These are phyloP conservation scores for Pachypsylla venusta DNA, from an alignment of 1,140 invertebrate genomes.

Conservation along the genomic window DNA sequence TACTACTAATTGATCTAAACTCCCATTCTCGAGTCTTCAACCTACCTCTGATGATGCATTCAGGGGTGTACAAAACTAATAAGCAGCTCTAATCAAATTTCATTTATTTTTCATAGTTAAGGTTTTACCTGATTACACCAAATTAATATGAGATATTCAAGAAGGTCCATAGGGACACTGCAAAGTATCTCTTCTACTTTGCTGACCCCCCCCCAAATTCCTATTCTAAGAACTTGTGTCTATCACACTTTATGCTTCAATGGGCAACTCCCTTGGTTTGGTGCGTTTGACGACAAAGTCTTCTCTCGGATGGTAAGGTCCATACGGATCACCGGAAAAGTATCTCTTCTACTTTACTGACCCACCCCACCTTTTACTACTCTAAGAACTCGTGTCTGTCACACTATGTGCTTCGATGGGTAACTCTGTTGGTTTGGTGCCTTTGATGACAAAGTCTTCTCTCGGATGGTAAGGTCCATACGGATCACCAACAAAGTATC, in stretches of 20 bases:
- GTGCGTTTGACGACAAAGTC: conserved; percentile 45
- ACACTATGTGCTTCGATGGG: not conserved
- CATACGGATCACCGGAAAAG: conserved; percentile 78
- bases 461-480: conserved; percentile 73
- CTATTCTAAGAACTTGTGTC: conserved; percentile 2
- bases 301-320: conserved; percentile 65
- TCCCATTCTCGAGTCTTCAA: too few relatives aligned
- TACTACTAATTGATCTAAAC: too few relatives aligned
- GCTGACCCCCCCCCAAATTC: too few relatives aligned
- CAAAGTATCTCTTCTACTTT: too few relatives aligned
- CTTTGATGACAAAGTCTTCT: conserved; percentile 48
- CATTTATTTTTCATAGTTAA: too few relatives aligned
- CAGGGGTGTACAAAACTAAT: too few relatives aligned
- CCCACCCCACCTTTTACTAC: too few relatives aligned
- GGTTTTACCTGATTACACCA: too few relatives aligned
- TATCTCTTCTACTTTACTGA: conserved; percentile 54
- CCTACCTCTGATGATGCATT: too few relatives aligned
- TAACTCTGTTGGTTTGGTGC: conserved; percentile 36
- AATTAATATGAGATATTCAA: too few relatives aligned
- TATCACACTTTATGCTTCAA: not conserved
- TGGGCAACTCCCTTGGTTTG: conserved; percentile 32
- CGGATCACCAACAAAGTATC: conserved; percentile 72
- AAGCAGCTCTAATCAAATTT: too few relatives aligned
- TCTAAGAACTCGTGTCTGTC: not conserved
- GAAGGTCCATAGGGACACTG: too few relatives aligned